These are phyloP conservation scores for Cyanistes caeruleus DNA, from an alignment of 2,113 vertebrate species.

Conservation along the genomic window DNA sequence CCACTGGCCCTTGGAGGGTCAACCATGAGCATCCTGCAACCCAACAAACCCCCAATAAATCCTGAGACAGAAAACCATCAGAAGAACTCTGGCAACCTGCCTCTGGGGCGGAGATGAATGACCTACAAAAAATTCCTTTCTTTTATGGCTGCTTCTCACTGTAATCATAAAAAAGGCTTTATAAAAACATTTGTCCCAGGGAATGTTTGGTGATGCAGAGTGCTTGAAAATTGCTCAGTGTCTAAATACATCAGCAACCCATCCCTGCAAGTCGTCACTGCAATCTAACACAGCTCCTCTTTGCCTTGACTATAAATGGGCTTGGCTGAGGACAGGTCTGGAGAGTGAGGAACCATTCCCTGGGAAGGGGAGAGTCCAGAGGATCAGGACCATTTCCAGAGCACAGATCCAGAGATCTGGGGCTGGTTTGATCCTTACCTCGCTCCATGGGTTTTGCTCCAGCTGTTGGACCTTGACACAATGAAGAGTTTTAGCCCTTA, in stretches of 20 bases:
- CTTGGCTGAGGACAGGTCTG: neutral
- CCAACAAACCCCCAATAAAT: neutral
- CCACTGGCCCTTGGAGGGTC: neutral
- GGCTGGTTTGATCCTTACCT: neutral
- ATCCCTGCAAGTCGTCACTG: slow-evolving; percentile 18
- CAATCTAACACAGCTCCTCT: neutral
- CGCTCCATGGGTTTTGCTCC: neutral
- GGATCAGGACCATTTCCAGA: neutral
- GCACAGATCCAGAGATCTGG: neutral
- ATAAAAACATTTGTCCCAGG: neutral
- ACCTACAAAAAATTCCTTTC: neutral
- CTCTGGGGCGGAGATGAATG: accelerated
- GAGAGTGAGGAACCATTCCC: neutral
- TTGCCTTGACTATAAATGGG: slow-evolving; percentile 11
- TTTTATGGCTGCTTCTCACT: neutral
- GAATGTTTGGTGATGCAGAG: neutral
- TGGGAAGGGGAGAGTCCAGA: neutral
- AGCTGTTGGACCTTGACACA: neutral
- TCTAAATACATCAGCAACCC: slow-evolving; percentile 3
- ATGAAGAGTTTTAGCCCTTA: neutral
- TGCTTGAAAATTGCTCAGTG: neutral
- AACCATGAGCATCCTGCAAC: neutral
- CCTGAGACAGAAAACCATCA: neutral
- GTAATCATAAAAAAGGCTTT: neutral
- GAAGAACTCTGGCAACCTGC: neutral